A percentile compares a stretch with the other conserved stretches of the same genome.
phyloP scores from a whole-genome alignment of 2,888 invertebrate genomes.

The Philereme vetulata region DNA sequence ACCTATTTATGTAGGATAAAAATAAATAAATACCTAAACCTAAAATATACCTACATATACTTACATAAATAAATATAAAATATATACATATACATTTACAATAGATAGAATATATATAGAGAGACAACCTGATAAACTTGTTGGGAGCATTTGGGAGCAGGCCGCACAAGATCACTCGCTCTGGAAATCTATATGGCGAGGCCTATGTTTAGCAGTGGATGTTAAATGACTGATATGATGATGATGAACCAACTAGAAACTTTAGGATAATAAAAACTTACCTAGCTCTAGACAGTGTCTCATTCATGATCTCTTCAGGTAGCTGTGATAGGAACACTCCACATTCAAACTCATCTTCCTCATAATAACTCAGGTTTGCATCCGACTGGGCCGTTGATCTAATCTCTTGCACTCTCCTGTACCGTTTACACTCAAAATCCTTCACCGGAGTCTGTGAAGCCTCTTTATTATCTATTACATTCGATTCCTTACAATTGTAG shows the following conservation, averaged over 20 bases:
- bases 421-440: constrained; percentile 53
- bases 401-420: constrained; percentile 44
- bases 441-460: constrained; percentile 8
- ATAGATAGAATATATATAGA: no score
- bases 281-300: constrained; percentile 53
- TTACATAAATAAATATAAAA: no score
- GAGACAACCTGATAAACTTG: no score
- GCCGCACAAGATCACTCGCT: no score
- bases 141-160: no score
- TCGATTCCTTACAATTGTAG: constrained; percentile 59
- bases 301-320: constrained; percentile 63
- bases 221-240: no score
- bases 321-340: constrained; percentile 64
- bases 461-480: constrained; percentile 62
- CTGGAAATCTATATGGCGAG: no score
- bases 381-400: constrained; percentile 37
- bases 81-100: no score
- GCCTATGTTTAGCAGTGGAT: no score
- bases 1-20: no score
- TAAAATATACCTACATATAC: no score
- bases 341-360: constrained; percentile 66
- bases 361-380: constrained; percentile 50
- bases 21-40: no score
- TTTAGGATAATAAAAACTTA: constrained; percentile 2
- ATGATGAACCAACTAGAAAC: background rate